These are phyloP conservation scores for Leucoraja ocellata DNA, from an alignment of 2,797 vertebrate genomes.

Conservation along the genomic window DNA sequence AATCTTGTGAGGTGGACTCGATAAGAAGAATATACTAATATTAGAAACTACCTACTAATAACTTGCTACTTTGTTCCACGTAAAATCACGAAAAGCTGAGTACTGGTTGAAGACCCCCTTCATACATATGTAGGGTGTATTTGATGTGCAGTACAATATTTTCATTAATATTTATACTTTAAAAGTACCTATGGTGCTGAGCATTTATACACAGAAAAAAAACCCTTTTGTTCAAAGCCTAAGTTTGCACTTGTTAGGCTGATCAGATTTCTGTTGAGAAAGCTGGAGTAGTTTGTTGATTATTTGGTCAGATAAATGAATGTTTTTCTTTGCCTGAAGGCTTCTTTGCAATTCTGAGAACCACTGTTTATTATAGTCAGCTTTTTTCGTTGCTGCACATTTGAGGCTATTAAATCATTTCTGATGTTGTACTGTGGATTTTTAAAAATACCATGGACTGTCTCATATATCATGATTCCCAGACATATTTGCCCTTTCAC, in stretches of 20 bases:
- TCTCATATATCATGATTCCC: background rate
- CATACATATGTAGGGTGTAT: background rate
- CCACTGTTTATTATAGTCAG: background rate
- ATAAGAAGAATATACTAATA: too few species aligned
- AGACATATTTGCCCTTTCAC: background rate
- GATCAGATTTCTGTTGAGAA: conserved; percentile 4
- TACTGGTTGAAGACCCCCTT: background rate
- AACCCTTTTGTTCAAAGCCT: background rate
- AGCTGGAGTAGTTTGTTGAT: background rate
- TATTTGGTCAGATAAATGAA: background rate
- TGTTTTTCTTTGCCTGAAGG: background rate
- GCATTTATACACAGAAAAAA: background rate
- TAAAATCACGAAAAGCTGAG: background rate
- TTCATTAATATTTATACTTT: background rate
- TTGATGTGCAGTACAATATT: background rate
- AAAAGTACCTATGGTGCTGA: background rate
- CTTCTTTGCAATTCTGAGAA: background rate
- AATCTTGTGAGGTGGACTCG: too few species aligned
- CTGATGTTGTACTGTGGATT: background rate
- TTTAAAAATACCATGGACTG: background rate
- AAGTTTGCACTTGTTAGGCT: background rate
- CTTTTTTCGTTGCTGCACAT: background rate
- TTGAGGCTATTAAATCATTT: background rate
- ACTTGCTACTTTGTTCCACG: background rate
- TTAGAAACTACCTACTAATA: background rate